These are phyloP conservation scores for Pseudomyrmex dendroicus DNA, from an alignment of 1,140 invertebrate species.

Conservation along the genomic window DNA sequence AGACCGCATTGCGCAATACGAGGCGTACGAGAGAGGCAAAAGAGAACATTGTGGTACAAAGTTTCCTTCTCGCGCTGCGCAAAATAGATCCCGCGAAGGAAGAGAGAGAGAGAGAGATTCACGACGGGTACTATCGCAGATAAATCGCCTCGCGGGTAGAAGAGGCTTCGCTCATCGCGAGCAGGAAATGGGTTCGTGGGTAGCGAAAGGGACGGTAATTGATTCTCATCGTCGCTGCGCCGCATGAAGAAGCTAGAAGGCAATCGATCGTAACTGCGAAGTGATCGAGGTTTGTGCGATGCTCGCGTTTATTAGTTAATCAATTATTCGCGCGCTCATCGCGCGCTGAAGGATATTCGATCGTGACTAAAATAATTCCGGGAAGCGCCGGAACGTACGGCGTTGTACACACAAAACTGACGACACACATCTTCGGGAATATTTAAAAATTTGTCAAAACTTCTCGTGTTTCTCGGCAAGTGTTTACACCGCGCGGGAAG, in stretches of 20 bases:
- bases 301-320: slow-evolving; percentile 50
- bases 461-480: slow-evolving; percentile 28
- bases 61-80: slow-evolving; percentile 24
- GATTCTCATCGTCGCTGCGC: slow-evolving; percentile 65
- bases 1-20: slow-evolving; percentile 71
- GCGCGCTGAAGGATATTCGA: slow-evolving; percentile 20
- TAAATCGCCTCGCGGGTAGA: slow-evolving; percentile 62
- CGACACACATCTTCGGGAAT: not conserved
- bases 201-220: slow-evolving; percentile 59
- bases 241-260: slow-evolving; percentile 34
- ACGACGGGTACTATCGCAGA: slow-evolving; percentile 60
- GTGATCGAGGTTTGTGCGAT: slow-evolving; percentile 31
- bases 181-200: slow-evolving; percentile 59
- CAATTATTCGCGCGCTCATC: slow-evolving; percentile 40
- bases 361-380: slow-evolving; percentile 25
- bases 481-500: slow-evolving; percentile 29
- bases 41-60: slow-evolving; percentile 31
- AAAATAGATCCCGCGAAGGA: slow-evolving; percentile 39
- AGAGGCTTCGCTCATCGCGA: slow-evolving; percentile 59
- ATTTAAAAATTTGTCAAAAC: not conserved
- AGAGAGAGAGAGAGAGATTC: slow-evolving; percentile 36
- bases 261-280: slow-evolving; percentile 51
- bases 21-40: slow-evolving; percentile 63
- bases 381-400: not conserved
- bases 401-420: not conserved